Base-by-base conservation (phyloP, 2,888 invertebrate species). In the Subacronicta megacephala region DNA sequence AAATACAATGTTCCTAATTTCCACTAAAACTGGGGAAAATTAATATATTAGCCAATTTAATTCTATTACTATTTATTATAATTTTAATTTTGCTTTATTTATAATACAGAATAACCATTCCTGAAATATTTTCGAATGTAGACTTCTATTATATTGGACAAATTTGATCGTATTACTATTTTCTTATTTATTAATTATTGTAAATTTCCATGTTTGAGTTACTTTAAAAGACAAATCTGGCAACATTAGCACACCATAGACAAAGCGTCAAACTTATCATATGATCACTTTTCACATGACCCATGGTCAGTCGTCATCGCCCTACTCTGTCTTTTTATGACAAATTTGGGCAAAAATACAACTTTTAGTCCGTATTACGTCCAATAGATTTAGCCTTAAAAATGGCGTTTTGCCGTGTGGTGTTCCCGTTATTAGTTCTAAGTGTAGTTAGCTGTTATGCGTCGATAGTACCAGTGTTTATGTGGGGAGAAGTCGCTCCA, bases 221-320 rank as follows among this genome's bases (percentile, higher is more conserved):
- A 12, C 51, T 33, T 55, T 18, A 0, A 29, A 7, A 17, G 18
- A 9, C 1, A 40, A 40, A 26, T 17, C 9, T 80, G 70, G 83
- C 75, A 82, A 76, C 72, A 77, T 56, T 65, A 44, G 2, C 4
- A 0, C 52, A 63, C 77, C 88, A 91, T 85, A 92, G 88, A 90
- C 83, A 80, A 85, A 31, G 75, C 82, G 84, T 87, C 88, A 88
- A 86, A 84, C 58, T 80, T 85, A 90, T 93, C 92, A 93, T 93
- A 93, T 93, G 93, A 93, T 91, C 90, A 85, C 82, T 85, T 88
- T 93, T 93, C 94, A 94, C 94, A 93, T 94, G 94, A 94, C 90
- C 88, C 75, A 87, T 88, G 88, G 83, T 89, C 85, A 75, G 33
- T 88, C 85, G 87, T 84, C 86, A 83, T 90, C 84, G 87, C 83